Conservation (phyloP, 2,113 vertebrate species). For the Tachycineta bicolor region DNA sequence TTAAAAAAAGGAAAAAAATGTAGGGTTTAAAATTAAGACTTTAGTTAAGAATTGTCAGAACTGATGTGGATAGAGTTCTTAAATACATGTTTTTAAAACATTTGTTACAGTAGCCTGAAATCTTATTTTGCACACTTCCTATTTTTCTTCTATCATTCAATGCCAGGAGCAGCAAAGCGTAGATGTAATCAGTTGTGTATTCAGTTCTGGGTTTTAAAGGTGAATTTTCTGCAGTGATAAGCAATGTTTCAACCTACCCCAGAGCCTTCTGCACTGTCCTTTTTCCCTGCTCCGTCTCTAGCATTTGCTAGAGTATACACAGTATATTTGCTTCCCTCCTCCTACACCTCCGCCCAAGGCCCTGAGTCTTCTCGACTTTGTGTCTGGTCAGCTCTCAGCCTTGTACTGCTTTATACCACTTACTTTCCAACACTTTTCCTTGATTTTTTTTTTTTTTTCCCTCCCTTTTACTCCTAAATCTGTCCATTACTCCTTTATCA, state of each 20-base stretch:
- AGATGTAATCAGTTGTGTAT: neutral
- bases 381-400: neutral
- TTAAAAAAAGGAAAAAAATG: neutral
- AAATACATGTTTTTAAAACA: neutral
- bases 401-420: neutral
- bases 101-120: neutral
- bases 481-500: neutral
- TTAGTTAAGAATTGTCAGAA: neutral
- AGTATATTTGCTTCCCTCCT: neutral
- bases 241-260: neutral
- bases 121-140: neutral
- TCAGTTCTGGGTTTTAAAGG: neutral
- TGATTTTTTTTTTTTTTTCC: neutral
- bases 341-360: fast-evolving
- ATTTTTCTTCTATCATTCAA: neutral
- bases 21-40: neutral
- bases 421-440: neutral
- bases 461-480: neutral
- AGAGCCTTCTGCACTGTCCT: neutral
- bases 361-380: fast-evolving
- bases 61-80: neutral
- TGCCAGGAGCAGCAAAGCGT: neutral
- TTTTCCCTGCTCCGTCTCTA: neutral
- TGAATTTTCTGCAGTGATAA: neutral
- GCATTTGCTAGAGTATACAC: neutral